phyloP scores from a whole-genome alignment of 2,113 vertebrate species.

The Ictalurus furcatus region DNA sequence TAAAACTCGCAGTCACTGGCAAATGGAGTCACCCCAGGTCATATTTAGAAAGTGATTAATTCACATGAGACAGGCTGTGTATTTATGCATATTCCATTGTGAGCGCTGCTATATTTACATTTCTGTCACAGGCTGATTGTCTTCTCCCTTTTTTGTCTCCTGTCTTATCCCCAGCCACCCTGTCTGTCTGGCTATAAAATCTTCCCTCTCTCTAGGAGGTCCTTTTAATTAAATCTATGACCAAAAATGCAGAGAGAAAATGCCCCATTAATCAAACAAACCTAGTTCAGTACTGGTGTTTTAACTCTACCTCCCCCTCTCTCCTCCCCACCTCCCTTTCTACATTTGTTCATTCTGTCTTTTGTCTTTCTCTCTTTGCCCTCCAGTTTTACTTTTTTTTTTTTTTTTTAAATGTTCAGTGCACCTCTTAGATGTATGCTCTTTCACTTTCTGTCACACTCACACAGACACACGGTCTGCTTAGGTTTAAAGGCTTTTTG shows the following conservation, averaged over 20 bases:
- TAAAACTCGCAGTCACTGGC: neutral
- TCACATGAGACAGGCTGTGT: slow-evolving; percentile 27
- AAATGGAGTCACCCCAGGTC: neutral
- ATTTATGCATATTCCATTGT: slow-evolving; percentile 49
- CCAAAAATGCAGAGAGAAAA: slow-evolving; percentile 40
- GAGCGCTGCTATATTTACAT: slow-evolving; percentile 50
- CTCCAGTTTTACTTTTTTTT: slow-evolving; percentile 10
- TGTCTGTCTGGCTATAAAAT: slow-evolving; percentile 43
- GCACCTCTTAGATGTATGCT: slow-evolving; percentile 7
- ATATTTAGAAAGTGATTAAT: slow-evolving; percentile 46
- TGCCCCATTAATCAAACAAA: slow-evolving; percentile 48
- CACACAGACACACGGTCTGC: slow-evolving; percentile 9
- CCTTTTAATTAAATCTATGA: slow-evolving; percentile 53
- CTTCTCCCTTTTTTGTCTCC: slow-evolving; percentile 32
- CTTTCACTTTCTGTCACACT: slow-evolving; percentile 32
- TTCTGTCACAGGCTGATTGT: slow-evolving; percentile 49
- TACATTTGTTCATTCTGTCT: slow-evolving; percentile 15
- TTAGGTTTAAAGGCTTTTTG: slow-evolving; percentile 36
- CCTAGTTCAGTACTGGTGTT: slow-evolving; percentile 37
- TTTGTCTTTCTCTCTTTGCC: slow-evolving; percentile 33
- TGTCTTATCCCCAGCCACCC: slow-evolving; percentile 38
- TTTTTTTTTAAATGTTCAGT: slow-evolving; percentile 26
- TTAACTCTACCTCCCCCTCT: slow-evolving; percentile 18
- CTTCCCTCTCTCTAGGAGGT: slow-evolving; percentile 52
- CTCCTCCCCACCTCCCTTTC: neutral